Conservation (phyloP, 2,797 vertebrate species). For the Yasuhikotakia modesta region DNA sequence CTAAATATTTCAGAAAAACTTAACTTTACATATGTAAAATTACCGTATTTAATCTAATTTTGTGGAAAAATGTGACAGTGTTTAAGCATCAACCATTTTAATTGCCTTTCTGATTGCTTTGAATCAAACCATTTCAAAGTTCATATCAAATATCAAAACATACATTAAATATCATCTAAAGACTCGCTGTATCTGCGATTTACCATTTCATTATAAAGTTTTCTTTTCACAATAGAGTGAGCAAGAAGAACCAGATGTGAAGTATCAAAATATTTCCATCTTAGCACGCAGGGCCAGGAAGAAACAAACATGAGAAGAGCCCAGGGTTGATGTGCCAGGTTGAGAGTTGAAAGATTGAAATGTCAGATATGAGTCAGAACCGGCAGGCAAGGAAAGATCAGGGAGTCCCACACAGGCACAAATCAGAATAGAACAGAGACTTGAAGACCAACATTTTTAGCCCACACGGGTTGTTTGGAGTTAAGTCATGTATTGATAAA, state of each 20-base stretch:
- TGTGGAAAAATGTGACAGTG: too few relatives aligned
- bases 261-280: constrained; percentile 18
- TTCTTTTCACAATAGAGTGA: background rate
- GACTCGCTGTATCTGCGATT: background rate
- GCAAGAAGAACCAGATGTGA: constrained; percentile 6
- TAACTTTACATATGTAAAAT: too few relatives aligned
- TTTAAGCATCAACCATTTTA: too few relatives aligned
- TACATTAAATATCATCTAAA: too few relatives aligned
- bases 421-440: constrained; percentile 23
- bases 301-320: constrained; percentile 30
- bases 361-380: constrained; percentile 59
- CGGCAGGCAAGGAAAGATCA: constrained; percentile 46
- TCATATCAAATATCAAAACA: too few relatives aligned
- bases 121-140: too few relatives aligned
- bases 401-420: constrained; percentile 28
- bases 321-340: constrained; percentile 42
- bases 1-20: too few relatives aligned
- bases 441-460: constrained; percentile 15
- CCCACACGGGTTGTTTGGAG: constrained; percentile 18
- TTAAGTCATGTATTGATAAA: constrained; percentile 31
- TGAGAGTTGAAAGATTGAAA: constrained; percentile 58
- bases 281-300: background rate
- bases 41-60: too few relatives aligned
- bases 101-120: too few relatives aligned
- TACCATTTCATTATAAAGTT: background rate